Conservation (phyloP, 2,888 invertebrate genomes). For the Bembecia ichneumoniformis region DNA sequence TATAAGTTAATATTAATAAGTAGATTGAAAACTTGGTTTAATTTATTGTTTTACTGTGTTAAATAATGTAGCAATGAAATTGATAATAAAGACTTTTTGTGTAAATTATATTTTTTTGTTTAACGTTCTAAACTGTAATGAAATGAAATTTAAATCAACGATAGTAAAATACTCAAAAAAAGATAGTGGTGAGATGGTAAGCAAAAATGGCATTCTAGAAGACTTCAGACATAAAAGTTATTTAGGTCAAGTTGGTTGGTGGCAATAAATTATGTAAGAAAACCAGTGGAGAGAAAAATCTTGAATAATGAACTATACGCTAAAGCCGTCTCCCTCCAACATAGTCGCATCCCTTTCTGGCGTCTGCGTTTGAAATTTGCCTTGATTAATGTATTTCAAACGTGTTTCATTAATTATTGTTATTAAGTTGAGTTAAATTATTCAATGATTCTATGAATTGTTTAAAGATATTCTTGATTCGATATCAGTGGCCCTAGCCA, state of each 20-base stretch:
- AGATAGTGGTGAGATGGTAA: too few relatives aligned
- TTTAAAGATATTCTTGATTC: not conserved
- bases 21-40: too few relatives aligned
- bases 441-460: not conserved
- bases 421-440: not conserved
- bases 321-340: slow-evolving; percentile 7
- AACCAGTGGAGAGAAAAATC: slow-evolving; percentile 32
- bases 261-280: slow-evolving; percentile 14
- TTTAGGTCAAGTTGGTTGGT: not conserved
- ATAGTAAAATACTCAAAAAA: too few relatives aligned
- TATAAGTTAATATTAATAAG: too few relatives aligned
- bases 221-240: not conserved
- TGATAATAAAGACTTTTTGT: too few relatives aligned
- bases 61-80: too few relatives aligned
- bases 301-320: slow-evolving; percentile 40
- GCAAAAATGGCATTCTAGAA: too few relatives aligned
- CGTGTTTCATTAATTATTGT: not conserved
- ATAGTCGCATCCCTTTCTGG: slow-evolving; percentile 2
- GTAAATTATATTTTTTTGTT: too few relatives aligned
- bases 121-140: too few relatives aligned
- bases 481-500: too few relatives aligned
- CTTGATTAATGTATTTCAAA: slow-evolving; percentile 11
- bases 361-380: slow-evolving; percentile 6
- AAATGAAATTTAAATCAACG: too few relatives aligned
- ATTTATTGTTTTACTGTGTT: too few relatives aligned